These are phyloP conservation scores for Ceratina calcarata DNA, from an alignment of 1,140 invertebrate genomes.

Conservation along the genomic window DNA sequence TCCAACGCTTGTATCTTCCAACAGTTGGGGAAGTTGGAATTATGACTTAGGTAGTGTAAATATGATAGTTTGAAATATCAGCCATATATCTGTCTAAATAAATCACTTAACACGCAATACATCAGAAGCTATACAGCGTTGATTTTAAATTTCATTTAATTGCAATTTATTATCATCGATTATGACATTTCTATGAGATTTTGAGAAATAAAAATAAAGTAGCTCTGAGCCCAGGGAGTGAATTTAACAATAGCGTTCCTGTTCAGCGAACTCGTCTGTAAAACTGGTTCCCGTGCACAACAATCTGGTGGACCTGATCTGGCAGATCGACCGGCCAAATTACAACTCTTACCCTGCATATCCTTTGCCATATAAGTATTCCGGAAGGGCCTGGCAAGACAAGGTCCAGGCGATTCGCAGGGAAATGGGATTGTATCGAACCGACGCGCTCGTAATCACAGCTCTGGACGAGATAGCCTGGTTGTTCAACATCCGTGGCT, in stretches of 20 bases:
- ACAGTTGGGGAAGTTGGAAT: constrained; percentile 83
- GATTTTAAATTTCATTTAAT: no score
- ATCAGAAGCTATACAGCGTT: neutral
- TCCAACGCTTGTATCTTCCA: constrained; percentile 86
- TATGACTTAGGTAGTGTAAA: constrained; percentile 80
- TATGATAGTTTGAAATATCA: neutral
- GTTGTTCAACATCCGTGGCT: constrained; percentile 96
- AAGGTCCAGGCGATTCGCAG: constrained; percentile 87
- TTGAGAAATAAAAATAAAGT: no score
- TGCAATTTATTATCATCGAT: neutral
- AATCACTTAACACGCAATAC: neutral
- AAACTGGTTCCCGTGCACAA: constrained; percentile 84
- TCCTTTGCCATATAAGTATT: constrained; percentile 81
- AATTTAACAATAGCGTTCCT: constrained; percentile 51
- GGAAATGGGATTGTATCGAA: constrained; percentile 83
- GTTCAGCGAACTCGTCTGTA: constrained; percentile 79
- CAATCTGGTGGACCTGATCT: constrained; percentile 91
- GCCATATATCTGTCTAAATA: neutral
- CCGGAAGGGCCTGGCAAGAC: constrained; percentile 86
- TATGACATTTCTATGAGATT: neutral
- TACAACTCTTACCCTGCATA: constrained; percentile 79
- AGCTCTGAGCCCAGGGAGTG: no score
- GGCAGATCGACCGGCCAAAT: constrained; percentile 85
- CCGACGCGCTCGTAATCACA: constrained; percentile 91
- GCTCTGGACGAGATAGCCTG: constrained; percentile 96